Conservation (phyloP, 2,797 vertebrate species). For the Myripristis murdjan region DNA sequence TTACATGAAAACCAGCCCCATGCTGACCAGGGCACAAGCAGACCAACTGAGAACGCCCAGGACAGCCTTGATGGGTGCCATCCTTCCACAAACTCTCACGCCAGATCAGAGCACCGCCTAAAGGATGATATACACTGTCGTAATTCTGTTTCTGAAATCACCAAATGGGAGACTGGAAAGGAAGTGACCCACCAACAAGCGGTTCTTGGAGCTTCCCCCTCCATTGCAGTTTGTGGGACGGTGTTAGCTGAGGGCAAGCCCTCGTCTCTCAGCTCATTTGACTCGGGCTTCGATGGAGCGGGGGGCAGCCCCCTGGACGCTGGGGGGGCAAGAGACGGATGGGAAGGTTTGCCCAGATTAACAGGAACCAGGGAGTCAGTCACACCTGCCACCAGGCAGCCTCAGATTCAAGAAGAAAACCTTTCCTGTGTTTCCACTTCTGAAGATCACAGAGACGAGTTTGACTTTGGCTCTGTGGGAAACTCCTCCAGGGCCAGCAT, state of each 20-base stretch:
- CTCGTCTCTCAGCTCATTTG: constrained; percentile 78
- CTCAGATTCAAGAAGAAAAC: constrained; percentile 55
- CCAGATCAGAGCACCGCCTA: neutral
- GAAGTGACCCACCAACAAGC: neutral
- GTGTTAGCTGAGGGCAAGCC: constrained; percentile 50
- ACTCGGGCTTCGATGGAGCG: constrained; percentile 82
- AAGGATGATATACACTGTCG: neutral
- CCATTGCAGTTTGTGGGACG: neutral
- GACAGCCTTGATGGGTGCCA: neutral
- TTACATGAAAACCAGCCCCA: neutral
- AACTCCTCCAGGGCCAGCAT: constrained; percentile 63
- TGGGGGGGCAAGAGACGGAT: constrained; percentile 38
- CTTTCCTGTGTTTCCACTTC: constrained; percentile 50
- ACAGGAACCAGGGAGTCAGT: constrained; percentile 21
- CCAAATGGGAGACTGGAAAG: neutral
- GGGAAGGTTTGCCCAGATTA: constrained; percentile 29
- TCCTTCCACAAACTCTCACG: neutral
- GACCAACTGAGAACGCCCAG: neutral
- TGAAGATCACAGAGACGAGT: constrained; percentile 44
- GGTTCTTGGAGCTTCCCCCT: constrained; percentile 6
- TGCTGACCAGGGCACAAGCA: neutral
- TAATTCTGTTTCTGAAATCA: neutral
- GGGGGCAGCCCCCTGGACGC: constrained; percentile 65
- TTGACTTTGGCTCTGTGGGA: constrained; percentile 43
- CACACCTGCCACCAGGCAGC: constrained; percentile 11